phyloP scores from a whole-genome alignment of 2,888 invertebrate species.

The Halictus ligatus region DNA sequence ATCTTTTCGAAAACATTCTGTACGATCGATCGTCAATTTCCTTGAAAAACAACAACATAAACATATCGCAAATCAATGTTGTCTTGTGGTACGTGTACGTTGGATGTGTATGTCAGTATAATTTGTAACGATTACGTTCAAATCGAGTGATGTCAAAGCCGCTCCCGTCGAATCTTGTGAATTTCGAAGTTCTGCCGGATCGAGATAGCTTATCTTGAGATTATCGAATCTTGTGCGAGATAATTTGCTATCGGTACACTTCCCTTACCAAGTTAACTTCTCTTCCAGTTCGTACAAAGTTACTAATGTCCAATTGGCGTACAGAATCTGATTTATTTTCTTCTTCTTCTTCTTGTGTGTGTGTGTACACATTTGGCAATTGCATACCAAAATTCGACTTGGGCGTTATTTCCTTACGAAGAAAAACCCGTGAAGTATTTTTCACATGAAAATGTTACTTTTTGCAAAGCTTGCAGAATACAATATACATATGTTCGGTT shows the following conservation, averaged over 20 bases:
- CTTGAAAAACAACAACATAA: background rate
- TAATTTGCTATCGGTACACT: constrained; percentile 36
- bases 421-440: background rate
- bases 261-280: constrained; percentile 2
- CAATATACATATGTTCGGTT: background rate
- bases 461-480: background rate
- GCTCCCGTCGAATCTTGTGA: background rate
- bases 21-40: background rate
- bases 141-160: constrained; percentile 13
- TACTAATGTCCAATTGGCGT: background rate
- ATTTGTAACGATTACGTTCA: constrained; percentile 34
- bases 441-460: background rate
- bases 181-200: constrained; percentile 11
- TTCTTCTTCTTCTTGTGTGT: background rate
- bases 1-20: background rate
- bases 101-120: constrained; percentile 29
- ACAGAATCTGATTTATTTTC: background rate
- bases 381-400: background rate
- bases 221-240: constrained; percentile 35
- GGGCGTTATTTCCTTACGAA: background rate
- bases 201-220: constrained; percentile 41
- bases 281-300: background rate
- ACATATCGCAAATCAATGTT: background rate
- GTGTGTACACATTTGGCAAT: background rate
- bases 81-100: constrained; percentile 1